phyloP scores from a whole-genome alignment of 1,140 invertebrate species.

The Calephelis nemesis region DNA sequence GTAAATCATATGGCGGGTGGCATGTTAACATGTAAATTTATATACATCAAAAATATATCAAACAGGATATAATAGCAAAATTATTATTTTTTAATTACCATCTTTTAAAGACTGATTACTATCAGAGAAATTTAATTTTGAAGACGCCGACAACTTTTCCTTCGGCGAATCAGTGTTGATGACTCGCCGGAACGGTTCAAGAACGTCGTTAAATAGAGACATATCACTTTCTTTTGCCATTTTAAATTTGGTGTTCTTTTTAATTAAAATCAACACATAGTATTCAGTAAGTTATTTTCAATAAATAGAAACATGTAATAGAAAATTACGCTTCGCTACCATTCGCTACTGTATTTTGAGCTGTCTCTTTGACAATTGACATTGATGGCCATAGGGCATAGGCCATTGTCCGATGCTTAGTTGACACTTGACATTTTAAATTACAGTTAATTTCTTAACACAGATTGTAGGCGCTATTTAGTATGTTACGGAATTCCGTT shows the following conservation, averaged over 20 bases:
- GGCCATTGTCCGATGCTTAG: background rate
- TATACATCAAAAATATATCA: background rate
- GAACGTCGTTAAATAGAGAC: constrained; percentile 70
- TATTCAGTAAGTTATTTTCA: constrained; percentile 6
- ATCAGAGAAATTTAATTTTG: constrained; percentile 71
- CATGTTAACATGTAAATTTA: too few species aligned
- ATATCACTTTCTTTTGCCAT: constrained; percentile 74
- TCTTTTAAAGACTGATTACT: constrained; percentile 70
- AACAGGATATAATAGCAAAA: background rate
- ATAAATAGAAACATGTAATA: background rate
- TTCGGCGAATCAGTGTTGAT: constrained; percentile 70
- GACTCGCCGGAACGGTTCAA: constrained; percentile 72
- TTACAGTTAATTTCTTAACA: too few species aligned
- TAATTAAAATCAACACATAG: constrained; percentile 24
- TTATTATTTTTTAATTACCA: constrained; percentile 40
- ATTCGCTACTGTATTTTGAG: background rate
- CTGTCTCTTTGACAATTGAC: too few species aligned
- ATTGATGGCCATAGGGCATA: background rate
- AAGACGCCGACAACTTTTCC: constrained; percentile 63
- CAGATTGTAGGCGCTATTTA: too few species aligned
- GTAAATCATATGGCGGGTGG: too few species aligned
- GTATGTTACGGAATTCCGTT: too few species aligned
- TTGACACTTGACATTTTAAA: background rate
- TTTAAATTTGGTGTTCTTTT: constrained; percentile 26
- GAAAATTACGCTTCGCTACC: background rate